phyloP scores from a whole-genome alignment of 1,140 invertebrate genomes.

The Meloidogyne floridensis region DNA sequence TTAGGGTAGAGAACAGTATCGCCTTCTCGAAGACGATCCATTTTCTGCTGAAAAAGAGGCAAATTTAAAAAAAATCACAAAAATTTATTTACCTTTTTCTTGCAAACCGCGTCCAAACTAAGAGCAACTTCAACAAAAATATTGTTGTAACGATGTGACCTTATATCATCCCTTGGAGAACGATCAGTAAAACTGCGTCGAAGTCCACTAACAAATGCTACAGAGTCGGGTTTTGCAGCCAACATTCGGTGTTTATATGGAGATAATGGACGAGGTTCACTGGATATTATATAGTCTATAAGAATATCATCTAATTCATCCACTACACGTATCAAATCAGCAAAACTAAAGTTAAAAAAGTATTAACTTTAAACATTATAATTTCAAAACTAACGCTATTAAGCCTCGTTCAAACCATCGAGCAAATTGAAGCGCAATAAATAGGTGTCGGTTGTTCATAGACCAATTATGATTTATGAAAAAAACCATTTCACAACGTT shows the following conservation, averaged over 20 bases:
- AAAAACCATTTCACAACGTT: slow-evolving; percentile 29
- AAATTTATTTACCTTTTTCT: slow-evolving; percentile 8
- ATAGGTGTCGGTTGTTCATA: slow-evolving; percentile 18
- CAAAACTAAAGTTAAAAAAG: slow-evolving; percentile 18
- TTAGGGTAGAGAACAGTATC: slow-evolving; percentile 14
- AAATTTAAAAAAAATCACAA: background rate
- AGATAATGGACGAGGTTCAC: background rate
- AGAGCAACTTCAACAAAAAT: slow-evolving; percentile 31
- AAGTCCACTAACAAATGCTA: slow-evolving; percentile 17
- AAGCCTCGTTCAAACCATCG: slow-evolving; percentile 26
- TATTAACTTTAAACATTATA: background rate
- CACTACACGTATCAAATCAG: slow-evolving; percentile 20
- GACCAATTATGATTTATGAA: slow-evolving; percentile 26
- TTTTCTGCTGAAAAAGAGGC: slow-evolving; percentile 19
- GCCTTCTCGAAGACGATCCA: slow-evolving; percentile 16
- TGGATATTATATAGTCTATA: slow-evolving; percentile 12
- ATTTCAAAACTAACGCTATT: slow-evolving; percentile 12
- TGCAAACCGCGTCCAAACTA: background rate
- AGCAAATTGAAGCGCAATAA: slow-evolving; percentile 24
- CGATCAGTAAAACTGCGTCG: slow-evolving; percentile 19
- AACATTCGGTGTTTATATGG: slow-evolving; percentile 5
- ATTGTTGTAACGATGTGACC: slow-evolving; percentile 18
- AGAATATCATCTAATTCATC: slow-evolving; percentile 30
- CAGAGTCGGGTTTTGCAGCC: background rate
- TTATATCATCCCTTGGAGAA: slow-evolving; percentile 5